Base-by-base conservation (phyloP, 2,888 invertebrate species). In the Ectemnius lituratus region DNA sequence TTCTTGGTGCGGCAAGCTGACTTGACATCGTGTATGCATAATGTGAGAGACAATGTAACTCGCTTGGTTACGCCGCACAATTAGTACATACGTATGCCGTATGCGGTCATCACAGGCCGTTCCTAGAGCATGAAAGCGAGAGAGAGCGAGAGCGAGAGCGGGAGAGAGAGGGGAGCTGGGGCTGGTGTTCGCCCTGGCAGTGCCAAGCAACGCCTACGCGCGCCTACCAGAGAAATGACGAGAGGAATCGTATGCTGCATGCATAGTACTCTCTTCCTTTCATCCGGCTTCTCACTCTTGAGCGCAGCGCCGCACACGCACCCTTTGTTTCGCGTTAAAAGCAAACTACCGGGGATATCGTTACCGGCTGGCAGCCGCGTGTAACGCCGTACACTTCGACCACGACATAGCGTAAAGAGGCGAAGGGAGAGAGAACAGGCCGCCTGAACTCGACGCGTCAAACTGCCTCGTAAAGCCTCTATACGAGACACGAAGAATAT, bases 11-110 rank as follows among this genome's bases (percentile, higher is more conserved):
- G n/a, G 16, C n/a, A 37, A 52, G 52, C n/a, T 52, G 8, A 16
- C 16, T 16, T 52, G 61, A 20, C 16, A 80, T 78, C 79, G 76
- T 77, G 80, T 81, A 80, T 73, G 75, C 75, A 84, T 82, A 84
- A 81, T 82, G 70, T 78, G 11, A 37, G 77, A 79, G 82, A 84
- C 85, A 83, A 83, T 82, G 83, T 82, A 84, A 85, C 85, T 82
- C 78, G 73, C 73, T 62, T 73, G 80, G 78, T 79, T 85, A 85
- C 78, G 82, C 80, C 79, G 80, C 78, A 80, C 83, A 85, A 86
- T 86, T 86, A 85, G 86, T 80, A 83, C 23, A 23, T 23, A 23
- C 81, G 78, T 78, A 76, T 75, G 81, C 82, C 81, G 78, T 78
- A 75, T 76, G 81, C 82, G 81, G 81, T 79, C 69, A 75, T 76